These are phyloP conservation scores for Bolinopsis microptera DNA, from an alignment of 37 sponge, comb jelly and placozoan species.

Conservation along the genomic window DNA sequence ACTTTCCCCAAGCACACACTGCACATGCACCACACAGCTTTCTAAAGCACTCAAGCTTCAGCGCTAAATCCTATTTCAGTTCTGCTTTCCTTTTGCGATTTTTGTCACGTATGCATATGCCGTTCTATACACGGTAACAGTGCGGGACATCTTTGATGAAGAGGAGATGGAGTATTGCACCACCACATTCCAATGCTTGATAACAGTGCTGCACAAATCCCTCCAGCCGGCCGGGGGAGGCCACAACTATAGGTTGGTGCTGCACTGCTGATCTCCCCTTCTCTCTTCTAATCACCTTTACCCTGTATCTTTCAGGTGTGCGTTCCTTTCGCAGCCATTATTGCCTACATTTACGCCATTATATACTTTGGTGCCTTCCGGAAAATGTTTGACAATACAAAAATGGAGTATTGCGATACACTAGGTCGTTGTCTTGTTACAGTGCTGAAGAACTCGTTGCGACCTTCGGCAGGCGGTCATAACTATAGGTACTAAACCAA, in stretches of 20 bases:
- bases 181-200: neutral
- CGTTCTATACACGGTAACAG: neutral
- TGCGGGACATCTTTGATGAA: neutral
- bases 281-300: neutral
- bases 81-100: constrained; percentile 10
- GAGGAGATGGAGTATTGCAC: neutral
- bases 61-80: neutral
- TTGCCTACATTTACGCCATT: constrained; percentile 47
- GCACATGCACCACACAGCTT: too few species aligned
- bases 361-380: constrained; percentile 50
- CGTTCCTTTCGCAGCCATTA: constrained; percentile 52
- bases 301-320: constrained; percentile 45
- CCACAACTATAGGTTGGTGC: constrained; percentile 22
- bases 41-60: neutral
- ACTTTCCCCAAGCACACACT: too few species aligned
- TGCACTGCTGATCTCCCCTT: neutral
- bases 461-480: constrained; percentile 44
- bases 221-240: neutral
- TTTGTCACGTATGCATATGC: constrained; percentile 1
- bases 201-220: neutral
- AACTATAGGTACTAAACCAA: constrained; percentile 60
- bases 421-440: constrained; percentile 25
- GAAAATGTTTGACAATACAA: constrained; percentile 19
- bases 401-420: constrained; percentile 57
- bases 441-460: constrained; percentile 54